Evolutionary conservation across 1,140 invertebrate species (phyloP).

Genomic region (Drosophila malerkotliana): DNA sequence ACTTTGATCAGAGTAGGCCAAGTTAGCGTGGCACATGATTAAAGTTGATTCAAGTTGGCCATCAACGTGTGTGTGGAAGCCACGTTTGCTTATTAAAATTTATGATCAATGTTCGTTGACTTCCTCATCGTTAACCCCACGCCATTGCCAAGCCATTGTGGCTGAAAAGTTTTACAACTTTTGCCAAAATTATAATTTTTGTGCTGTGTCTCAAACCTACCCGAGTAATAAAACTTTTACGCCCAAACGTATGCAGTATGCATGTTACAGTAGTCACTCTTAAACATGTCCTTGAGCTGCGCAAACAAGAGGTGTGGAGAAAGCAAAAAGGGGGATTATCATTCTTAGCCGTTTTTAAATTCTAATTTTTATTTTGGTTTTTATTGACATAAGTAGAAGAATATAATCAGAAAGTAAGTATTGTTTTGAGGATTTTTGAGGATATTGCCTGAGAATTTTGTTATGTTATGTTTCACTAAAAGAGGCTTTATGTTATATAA

Average conservation of each 20-base stretch:
- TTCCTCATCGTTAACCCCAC: not conserved
- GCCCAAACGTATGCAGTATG: conserved; percentile 66
- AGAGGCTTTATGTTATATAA: no score
- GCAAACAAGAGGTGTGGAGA: not conserved
- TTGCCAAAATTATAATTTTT: conserved; percentile 68
- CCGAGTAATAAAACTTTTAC: conserved; percentile 72
- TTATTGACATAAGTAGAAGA: no score
- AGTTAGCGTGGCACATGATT: conserved; percentile 51
- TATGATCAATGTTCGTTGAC: conserved; percentile 54
- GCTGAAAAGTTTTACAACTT: conserved; percentile 68
- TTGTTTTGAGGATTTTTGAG: no score
- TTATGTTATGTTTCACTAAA: no score
- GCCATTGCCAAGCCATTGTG: conserved; percentile 1
- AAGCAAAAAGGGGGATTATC: no score
- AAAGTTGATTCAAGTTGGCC: conserved; percentile 43
- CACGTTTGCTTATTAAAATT: conserved; percentile 66
- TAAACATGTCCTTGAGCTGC: conserved; percentile 26
- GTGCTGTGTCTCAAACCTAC: conserved; percentile 8
- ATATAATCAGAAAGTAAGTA: no score
- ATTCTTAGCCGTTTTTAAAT: no score
- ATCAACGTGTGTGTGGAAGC: conserved; percentile 4
- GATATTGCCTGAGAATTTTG: no score
- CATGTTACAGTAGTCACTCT: conserved; percentile 68
- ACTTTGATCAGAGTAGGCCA: not conserved
- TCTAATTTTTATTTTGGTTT: no score